phyloP scores from a whole-genome alignment of 2,797 vertebrate genomes.

The Ceryle rudis region DNA sequence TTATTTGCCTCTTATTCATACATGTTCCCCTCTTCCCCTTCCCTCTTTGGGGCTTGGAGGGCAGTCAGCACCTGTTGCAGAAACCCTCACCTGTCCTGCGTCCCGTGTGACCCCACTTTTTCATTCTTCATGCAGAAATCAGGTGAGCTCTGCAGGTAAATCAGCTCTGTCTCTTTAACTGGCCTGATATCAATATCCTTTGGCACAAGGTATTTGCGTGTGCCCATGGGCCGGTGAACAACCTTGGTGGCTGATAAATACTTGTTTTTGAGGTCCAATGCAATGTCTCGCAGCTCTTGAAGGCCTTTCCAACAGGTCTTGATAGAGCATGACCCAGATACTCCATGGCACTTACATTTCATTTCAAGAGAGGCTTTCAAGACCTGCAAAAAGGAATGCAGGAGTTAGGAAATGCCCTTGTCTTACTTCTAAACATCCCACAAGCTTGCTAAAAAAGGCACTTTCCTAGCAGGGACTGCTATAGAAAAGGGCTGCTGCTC shows the following conservation, averaged over 20 bases:
- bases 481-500: not conserved
- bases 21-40: not conserved
- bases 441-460: not conserved
- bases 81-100: slow-evolving; percentile 92
- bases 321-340: slow-evolving; percentile 98
- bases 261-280: slow-evolving; percentile 94
- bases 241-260: slow-evolving; percentile 98
- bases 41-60: not conserved
- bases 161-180: slow-evolving; percentile 93
- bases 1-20: not conserved
- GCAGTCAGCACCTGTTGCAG: not conserved
- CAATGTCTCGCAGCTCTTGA: slow-evolving; percentile 92
- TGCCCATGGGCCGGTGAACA: slow-evolving; percentile 93
- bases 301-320: slow-evolving; percentile 98
- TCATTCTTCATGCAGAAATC: slow-evolving; percentile 96
- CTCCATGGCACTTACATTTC: slow-evolving; percentile 99
- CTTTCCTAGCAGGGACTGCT: not conserved
- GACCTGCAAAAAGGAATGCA: slow-evolving; percentile 79
- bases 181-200: slow-evolving; percentile 98
- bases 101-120: slow-evolving; percentile 93
- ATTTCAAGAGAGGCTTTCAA: slow-evolving; percentile 92
- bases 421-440: not conserved
- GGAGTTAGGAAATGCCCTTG: slow-evolving; percentile 2
- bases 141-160: slow-evolving; percentile 96
- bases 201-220: slow-evolving; percentile 96